Base-by-base conservation (phyloP, 2,797 vertebrate species). In the Cichlasoma orientale region DNA sequence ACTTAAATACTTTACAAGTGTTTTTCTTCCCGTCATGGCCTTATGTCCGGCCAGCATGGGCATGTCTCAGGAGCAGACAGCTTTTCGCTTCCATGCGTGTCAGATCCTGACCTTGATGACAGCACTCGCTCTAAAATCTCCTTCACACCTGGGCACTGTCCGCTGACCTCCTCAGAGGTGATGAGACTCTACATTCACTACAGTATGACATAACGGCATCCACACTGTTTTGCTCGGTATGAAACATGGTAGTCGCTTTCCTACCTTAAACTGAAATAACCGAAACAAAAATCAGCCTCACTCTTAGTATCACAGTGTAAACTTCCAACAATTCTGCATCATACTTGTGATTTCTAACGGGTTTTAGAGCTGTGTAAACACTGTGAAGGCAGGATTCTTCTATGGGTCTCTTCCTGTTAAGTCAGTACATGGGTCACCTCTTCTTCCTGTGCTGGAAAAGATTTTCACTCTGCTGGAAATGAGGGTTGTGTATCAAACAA, bases 31-130 rank as follows among this genome's bases (percentile, higher is more conserved):
- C 14, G 10, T n/a, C 5, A 25, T 61, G 78, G 19, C 84, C 80
- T 86, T 81, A 54, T 5, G 61, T 56, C 72, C 47, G 79, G 68
- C 93, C 78, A 72, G 91, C 87, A n/a, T 12, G 50, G 85, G 71
- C 92, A 87, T 93, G 92, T 89, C 79, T 83, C 57, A 75, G 73
- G 54, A 86, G 79, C 59, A 38, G 31, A 83, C 66, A 53, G 36
- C 74, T 55, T 74, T 38, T 68, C 41, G 44, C 61, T 77, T 88
- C 82, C 77, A 7, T 2, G 77, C 90, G 27, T 90, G 93, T 93
- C 77, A 31, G 69, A 86, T 83, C 91, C 74, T 80, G 92, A 90
- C 52, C 56, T 7, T 56, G 75, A 87, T 82, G 79, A 89, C 74
- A 75, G 54, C 68, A 7, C 23, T 75, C 10, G 54, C 54, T 71